Base-by-base conservation (phyloP, 2,113 vertebrate genomes). In the Centropristis striata region DNA sequence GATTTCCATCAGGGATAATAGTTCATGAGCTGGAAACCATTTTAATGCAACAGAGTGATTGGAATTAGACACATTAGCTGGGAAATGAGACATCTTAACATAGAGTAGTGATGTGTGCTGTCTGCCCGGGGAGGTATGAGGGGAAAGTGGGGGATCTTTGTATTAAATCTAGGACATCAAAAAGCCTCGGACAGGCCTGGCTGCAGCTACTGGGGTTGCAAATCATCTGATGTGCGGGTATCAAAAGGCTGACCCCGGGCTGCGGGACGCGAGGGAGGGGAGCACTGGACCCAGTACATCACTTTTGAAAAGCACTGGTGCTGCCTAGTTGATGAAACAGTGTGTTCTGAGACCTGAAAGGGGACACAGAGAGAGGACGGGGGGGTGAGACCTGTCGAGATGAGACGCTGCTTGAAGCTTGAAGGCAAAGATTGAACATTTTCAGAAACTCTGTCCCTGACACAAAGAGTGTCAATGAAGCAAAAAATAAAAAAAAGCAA, bases 1-100 rank as follows among this genome's bases (percentile, higher is more conserved):
- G 44, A 75, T 74, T 83, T 75, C 74, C 64, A 57, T 57, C 70
- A 50, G 64, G 57, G 60, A 75, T 53, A 63, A 85, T 63, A 82
- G 68, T 75, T 84, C 78, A 79, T 55, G 72, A 86, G 75, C 85
- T 54, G 79, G 83, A 69, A 84, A 78, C 65, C 50, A 74, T 82
- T 89, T 75, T 49, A 84, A 75, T 77, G 77, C 16, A 54, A 76
- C 46, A 47, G 78, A 75, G 42, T 39, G 78, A 82, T 61, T 87
- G 68, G 75, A 91, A 88, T 91, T 78, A 84, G 78, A 75, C 74
- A 61, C 90, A 93, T 92, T 91, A 90, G 85, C 73, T 46, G 37
- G 78, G 20, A 87, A 91, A 92, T 90, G 86, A 88, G 81, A 91
- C 69, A 32, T 92, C 65, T 86, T 77, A 51, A 76, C 75, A 14